These are phyloP conservation scores for Hydractinia echinata DNA, from an alignment of 30 jellyfish, hydroid and myxozoan species.

Conservation along the genomic window DNA sequence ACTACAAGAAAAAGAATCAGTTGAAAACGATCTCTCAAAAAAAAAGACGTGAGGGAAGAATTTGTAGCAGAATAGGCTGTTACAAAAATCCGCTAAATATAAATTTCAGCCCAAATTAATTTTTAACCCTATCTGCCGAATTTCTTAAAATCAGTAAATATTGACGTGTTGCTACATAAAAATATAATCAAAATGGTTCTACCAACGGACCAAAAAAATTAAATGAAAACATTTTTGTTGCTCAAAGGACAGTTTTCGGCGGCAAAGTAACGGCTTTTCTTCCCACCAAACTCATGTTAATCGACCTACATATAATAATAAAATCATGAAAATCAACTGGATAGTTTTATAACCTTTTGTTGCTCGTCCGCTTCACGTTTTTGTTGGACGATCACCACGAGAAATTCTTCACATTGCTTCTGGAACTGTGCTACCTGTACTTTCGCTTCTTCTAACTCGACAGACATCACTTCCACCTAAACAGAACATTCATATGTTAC, in stretches of 20 bases:
- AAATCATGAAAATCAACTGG: too few relatives aligned
- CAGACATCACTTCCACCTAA: constrained; percentile 97
- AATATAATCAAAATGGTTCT: too few relatives aligned
- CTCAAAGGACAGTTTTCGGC: too few relatives aligned
- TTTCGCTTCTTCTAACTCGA: constrained; percentile 93
- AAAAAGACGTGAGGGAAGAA: background rate
- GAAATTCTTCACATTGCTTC: constrained; percentile 91
- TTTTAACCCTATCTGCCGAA: too few relatives aligned
- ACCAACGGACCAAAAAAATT: too few relatives aligned
- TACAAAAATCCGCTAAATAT: too few relatives aligned
- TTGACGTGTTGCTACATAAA: too few relatives aligned
- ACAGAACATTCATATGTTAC: background rate
- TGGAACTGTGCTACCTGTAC: constrained; percentile 94
- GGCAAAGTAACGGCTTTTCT: too few relatives aligned
- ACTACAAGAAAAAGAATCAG: constrained; percentile 28
- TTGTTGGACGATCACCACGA: constrained; percentile 91
- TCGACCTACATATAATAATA: too few relatives aligned
- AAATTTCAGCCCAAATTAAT: background rate
- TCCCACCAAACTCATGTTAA: too few relatives aligned
- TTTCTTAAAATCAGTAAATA: too few relatives aligned
- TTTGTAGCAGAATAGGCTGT: background rate
- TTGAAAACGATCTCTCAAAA: background rate
- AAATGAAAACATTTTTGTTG: too few relatives aligned
- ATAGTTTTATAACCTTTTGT: constrained; percentile 58
- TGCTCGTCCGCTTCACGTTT: constrained; percentile 95